A percentile compares a stretch with the other conserved stretches of the same genome.
Evolutionary conservation across 1,140 invertebrate genomes (phyloP).

Genomic region (Zaprionus vittiger): DNA sequence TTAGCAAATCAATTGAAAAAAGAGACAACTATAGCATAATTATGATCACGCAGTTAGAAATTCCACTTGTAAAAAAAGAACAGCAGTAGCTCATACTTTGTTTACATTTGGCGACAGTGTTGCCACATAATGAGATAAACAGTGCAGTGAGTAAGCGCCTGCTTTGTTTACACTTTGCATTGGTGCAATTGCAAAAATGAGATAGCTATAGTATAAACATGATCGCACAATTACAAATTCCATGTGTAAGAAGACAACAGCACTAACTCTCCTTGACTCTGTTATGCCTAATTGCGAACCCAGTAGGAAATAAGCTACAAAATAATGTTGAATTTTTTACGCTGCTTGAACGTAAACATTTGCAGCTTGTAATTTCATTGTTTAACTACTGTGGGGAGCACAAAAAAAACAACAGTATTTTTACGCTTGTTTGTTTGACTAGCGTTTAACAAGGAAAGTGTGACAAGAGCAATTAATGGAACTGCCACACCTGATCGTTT

Average conservation of each 20-base stretch:
- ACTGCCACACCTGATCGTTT: slow-evolving; percentile 42
- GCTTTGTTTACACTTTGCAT: not conserved
- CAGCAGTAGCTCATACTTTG: not conserved
- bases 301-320: not conserved
- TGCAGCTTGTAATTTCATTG: not conserved
- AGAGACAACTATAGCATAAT: no score
- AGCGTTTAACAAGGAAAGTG: slow-evolving; percentile 39
- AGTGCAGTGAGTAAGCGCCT: not conserved
- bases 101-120: not conserved
- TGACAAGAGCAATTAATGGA: slow-evolving; percentile 33
- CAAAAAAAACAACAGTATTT: not conserved
- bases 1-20: no score
- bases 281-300: not conserved
- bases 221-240: not conserved
- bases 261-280: not conserved
- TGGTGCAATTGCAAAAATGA: not conserved
- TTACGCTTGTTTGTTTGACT: not conserved
- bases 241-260: not conserved
- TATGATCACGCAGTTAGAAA: no score
- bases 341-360: not conserved
- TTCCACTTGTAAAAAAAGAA: not conserved
- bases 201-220: not conserved
- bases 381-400: not conserved
- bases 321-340: not conserved
- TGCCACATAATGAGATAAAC: not conserved